phyloP scores from a whole-genome alignment of 2,797 vertebrate genomes.

The Pseudopleuronectes americanus region DNA sequence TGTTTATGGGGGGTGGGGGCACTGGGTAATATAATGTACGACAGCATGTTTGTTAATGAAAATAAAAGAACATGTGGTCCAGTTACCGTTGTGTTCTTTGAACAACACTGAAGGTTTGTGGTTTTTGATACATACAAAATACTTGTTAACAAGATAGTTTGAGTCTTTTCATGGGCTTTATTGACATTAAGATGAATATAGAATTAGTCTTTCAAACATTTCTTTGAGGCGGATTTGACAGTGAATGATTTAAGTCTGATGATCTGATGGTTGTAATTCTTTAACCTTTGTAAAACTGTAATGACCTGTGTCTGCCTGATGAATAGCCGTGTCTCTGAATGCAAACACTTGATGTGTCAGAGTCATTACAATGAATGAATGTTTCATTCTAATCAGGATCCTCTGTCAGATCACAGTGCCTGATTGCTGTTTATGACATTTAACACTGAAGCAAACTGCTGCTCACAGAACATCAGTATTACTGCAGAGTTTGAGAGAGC shows the following conservation, averaged over 20 bases:
- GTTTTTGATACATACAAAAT: neutral
- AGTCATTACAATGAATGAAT: constrained; percentile 20
- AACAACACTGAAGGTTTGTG: neutral
- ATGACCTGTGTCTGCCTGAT: neutral
- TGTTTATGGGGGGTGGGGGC: too few relatives aligned
- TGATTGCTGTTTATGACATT: constrained; percentile 31
- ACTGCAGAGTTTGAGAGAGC: constrained; percentile 5
- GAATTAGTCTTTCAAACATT: neutral
- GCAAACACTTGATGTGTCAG: neutral
- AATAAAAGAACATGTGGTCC: too few relatives aligned
- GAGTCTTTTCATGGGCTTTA: neutral
- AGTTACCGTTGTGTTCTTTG: neutral
- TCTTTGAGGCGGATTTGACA: neutral
- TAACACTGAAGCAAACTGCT: neutral
- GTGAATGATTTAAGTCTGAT: neutral
- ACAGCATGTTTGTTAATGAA: too few relatives aligned
- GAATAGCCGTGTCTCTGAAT: neutral
- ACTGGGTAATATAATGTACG: neutral
- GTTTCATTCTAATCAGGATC: constrained; percentile 18
- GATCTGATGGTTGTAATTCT: neutral
- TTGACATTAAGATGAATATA: neutral
- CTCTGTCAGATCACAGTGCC: neutral
- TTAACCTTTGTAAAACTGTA: neutral
- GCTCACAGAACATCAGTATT: neutral
- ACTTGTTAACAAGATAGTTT: neutral